Conservation (phyloP, 1,140 invertebrate genomes). For the Cyrtorhinus lividipennis region DNA sequence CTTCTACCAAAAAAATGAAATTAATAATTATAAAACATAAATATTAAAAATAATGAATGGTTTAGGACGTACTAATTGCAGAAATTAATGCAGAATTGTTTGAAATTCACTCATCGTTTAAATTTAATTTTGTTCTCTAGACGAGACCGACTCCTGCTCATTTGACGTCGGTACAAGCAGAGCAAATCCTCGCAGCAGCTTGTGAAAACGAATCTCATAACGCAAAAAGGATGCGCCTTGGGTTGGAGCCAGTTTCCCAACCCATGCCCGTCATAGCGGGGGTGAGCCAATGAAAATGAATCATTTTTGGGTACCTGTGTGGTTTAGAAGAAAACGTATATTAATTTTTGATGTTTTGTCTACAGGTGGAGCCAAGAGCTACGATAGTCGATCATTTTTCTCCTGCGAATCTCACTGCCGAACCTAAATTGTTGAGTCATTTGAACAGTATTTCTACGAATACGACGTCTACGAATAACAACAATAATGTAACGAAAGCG, state of each 20-base stretch:
- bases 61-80: too few species aligned
- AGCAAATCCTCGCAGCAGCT: slow-evolving; percentile 85
- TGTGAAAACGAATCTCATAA: slow-evolving; percentile 95
- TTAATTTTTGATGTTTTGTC: neutral
- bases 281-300: slow-evolving; percentile 24
- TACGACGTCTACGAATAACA: slow-evolving; percentile 4
- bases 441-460: neutral
- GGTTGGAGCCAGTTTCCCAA: slow-evolving; percentile 83
- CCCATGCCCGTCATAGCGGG: slow-evolving; percentile 56
- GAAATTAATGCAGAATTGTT: too few species aligned
- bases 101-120: too few species aligned
- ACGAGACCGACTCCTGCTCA: slow-evolving; percentile 86
- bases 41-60: too few species aligned
- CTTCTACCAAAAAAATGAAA: too few species aligned
- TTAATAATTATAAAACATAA: too few species aligned
- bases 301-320: neutral
- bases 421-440: neutral
- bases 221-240: slow-evolving; percentile 88
- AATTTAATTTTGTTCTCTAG: too few species aligned
- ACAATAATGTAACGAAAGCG: slow-evolving; percentile 21
- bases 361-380: slow-evolving; percentile 10
- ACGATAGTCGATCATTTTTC: slow-evolving; percentile 15
- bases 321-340: neutral
- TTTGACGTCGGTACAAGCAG: slow-evolving; percentile 87
- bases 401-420: slow-evolving; percentile 14